Evolutionary conservation across 2,113 vertebrate genomes (phyloP).

Genomic region (Cottus gobio): DNA sequence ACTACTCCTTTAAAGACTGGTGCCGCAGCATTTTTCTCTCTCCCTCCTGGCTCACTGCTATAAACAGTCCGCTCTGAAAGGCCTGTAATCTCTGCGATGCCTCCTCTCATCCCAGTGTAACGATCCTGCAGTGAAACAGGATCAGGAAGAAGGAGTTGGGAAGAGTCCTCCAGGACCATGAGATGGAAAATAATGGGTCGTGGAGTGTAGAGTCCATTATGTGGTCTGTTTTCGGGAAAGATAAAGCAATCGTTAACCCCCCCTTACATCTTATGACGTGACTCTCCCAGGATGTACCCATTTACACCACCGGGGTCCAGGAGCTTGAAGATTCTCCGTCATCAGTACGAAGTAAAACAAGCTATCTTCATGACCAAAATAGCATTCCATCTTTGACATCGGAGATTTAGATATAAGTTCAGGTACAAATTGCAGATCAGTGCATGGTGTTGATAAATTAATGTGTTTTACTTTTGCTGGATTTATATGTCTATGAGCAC

Average conservation of each 20-base stretch:
- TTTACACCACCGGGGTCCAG: slow-evolving; percentile 27
- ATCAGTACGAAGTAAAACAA: not conserved
- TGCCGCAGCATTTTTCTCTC: not conserved
- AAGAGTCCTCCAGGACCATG: slow-evolving; percentile 61
- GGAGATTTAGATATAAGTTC: not conserved
- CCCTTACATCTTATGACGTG: slow-evolving; percentile 42
- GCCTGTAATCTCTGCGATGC: slow-evolving; percentile 25
- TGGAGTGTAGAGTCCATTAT: slow-evolving; percentile 55
- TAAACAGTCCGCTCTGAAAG: slow-evolving; percentile 30
- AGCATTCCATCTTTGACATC: not conserved
- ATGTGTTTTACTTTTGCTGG: slow-evolving; percentile 5
- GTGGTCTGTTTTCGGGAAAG: slow-evolving; percentile 63
- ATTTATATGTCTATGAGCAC: slow-evolving; percentile 8
- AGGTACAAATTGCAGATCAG: not conserved
- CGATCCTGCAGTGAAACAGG: slow-evolving; percentile 62
- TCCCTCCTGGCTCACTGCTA: not conserved
- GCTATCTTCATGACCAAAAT: not conserved
- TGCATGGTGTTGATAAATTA: not conserved
- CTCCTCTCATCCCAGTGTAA: slow-evolving; percentile 44
- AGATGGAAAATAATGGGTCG: slow-evolving; percentile 62
- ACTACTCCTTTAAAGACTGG: not conserved
- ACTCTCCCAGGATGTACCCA: slow-evolving; percentile 32
- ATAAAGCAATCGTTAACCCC: slow-evolving; percentile 26
- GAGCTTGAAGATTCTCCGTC: not conserved
- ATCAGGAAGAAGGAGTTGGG: slow-evolving; percentile 56